Conservation (phyloP, 2,888 invertebrate species). For the Thera britannica region DNA sequence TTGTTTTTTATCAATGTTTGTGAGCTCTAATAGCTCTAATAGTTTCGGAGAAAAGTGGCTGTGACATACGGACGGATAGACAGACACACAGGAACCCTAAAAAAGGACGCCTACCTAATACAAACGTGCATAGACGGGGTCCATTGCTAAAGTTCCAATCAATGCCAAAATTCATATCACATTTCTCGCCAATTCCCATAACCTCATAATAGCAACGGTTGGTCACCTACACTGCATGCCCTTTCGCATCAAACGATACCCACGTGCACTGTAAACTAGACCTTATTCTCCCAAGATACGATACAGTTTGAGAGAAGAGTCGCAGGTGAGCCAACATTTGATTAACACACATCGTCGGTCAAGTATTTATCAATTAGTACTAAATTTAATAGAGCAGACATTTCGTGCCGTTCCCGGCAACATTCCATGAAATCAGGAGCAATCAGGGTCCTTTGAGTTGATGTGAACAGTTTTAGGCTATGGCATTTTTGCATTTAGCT, state of each 20-base stretch:
- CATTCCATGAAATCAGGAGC: slow-evolving; percentile 66
- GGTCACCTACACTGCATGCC: slow-evolving; percentile 48
- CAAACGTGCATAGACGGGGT: not conserved
- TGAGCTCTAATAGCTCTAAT: too few species aligned
- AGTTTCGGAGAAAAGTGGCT: too few species aligned
- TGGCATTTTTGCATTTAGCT: slow-evolving; percentile 13
- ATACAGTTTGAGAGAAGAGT: slow-evolving; percentile 28
- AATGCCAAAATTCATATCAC: slow-evolving; percentile 47
- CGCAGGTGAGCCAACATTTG: slow-evolving; percentile 75
- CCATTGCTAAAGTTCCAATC: slow-evolving; percentile 21
- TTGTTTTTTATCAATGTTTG: too few species aligned
- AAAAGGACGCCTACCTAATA: not conserved
- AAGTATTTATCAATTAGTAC: slow-evolving; percentile 82
- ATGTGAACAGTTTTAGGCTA: slow-evolving; percentile 6
- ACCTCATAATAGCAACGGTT: slow-evolving; percentile 47
- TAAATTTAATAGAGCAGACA: slow-evolving; percentile 76
- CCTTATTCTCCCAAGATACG: slow-evolving; percentile 18
- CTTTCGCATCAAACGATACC: slow-evolving; percentile 35
- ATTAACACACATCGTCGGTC: slow-evolving; percentile 77
- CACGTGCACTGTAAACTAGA: slow-evolving; percentile 30
- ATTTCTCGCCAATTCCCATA: slow-evolving; percentile 48
- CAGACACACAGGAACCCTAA: too few species aligned
- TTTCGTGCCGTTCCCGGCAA: slow-evolving; percentile 58
- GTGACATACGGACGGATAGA: too few species aligned
- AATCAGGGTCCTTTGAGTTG: slow-evolving; percentile 46